Evolutionary conservation across 2,797 vertebrate genomes (phyloP).

Genomic region (Hippopotamyrus pictus): DNA sequence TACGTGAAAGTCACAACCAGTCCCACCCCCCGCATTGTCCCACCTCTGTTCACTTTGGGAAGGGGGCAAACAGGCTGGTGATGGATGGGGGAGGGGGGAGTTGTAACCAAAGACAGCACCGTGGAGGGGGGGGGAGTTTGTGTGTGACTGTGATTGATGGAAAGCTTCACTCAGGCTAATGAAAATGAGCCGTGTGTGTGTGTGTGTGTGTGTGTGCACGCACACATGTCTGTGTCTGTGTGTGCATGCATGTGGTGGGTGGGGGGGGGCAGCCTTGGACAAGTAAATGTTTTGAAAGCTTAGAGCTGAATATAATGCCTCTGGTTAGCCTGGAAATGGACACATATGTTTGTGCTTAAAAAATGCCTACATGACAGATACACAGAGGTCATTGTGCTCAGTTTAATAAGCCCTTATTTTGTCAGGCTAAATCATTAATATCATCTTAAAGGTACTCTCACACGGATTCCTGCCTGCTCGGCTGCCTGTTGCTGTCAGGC

Average conservation of each 20-base stretch:
- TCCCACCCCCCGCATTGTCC: not conserved
- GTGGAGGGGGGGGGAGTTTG: not conserved
- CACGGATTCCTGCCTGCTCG: not conserved
- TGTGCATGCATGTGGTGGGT: not conserved
- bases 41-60: not conserved
- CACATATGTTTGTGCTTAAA: slow-evolving; percentile 9
- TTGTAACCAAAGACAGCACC: not conserved
- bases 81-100: not conserved
- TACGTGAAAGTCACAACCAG: slow-evolving; percentile 12
- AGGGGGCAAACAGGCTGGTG: not conserved
- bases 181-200: not conserved
- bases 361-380: not conserved
- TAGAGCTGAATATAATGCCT: not conserved
- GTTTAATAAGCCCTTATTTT: slow-evolving; percentile 7
- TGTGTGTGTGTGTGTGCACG: not conserved
- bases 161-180: not conserved
- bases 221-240: not conserved
- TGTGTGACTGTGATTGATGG: not conserved
- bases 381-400: slow-evolving; percentile 11
- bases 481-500: not conserved
- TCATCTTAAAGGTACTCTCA: not conserved
- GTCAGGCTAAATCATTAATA: not conserved
- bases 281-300: not conserved
- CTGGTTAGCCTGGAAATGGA: not conserved
- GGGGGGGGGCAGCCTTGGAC: not conserved